phyloP scores from a whole-genome alignment of 2,888 invertebrate genomes.

The Platycheirus rosarum region DNA sequence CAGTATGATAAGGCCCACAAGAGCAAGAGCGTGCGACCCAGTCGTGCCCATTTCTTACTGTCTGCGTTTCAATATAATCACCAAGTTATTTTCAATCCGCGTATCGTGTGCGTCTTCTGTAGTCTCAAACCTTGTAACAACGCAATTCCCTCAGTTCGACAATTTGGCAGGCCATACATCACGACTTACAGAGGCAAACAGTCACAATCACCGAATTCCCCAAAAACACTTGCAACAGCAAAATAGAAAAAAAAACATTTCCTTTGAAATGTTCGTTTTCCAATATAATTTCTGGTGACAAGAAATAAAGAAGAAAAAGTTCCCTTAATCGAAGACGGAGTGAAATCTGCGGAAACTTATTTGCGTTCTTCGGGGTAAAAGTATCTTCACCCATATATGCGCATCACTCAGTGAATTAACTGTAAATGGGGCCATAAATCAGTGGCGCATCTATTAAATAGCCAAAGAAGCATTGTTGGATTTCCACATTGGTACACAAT shows the following conservation, averaged over 20 bases:
- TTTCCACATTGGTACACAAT: slow-evolving; percentile 18
- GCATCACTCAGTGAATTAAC: slow-evolving; percentile 55
- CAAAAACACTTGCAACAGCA: slow-evolving; percentile 20
- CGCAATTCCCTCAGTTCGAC: slow-evolving; percentile 67
- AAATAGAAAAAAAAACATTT: slow-evolving; percentile 28
- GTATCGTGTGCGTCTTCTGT: neutral
- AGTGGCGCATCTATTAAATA: slow-evolving; percentile 63
- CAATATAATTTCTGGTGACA: neutral
- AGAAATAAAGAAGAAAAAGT: neutral
- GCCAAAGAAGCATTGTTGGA: slow-evolving; percentile 30
- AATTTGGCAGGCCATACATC: slow-evolving; percentile 72
- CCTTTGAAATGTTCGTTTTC: slow-evolving; percentile 35
- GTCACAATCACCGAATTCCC: slow-evolving; percentile 43
- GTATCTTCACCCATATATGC: slow-evolving; percentile 70
- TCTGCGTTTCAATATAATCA: neutral
- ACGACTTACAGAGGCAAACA: slow-evolving; percentile 37
- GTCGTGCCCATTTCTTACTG: no score
- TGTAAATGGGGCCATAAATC: slow-evolving; percentile 73
- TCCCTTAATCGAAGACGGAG: neutral
- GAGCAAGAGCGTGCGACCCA: no score
- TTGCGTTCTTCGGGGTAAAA: slow-evolving; percentile 16
- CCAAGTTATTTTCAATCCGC: neutral
- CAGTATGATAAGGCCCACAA: no score
- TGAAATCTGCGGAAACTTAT: slow-evolving; percentile 51
- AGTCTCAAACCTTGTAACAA: slow-evolving; percentile 44